phyloP scores from a whole-genome alignment of 2,888 invertebrate species.

The Drosophila subsilvestris region DNA sequence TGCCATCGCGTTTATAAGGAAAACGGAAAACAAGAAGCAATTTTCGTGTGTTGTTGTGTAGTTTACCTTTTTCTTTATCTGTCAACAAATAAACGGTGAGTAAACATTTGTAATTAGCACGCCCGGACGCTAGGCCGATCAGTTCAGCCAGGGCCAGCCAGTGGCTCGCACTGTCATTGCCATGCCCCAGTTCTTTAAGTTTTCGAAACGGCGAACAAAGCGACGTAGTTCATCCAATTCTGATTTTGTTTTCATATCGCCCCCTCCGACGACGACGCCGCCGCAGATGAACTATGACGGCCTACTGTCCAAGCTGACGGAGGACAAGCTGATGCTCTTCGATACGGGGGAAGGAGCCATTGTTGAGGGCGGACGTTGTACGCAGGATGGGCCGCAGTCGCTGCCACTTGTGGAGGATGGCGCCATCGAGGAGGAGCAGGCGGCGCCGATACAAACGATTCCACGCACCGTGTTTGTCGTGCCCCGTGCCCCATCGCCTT shows the following conservation, averaged over 20 bases:
- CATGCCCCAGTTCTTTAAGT: constrained; percentile 65
- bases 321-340: constrained; percentile 80
- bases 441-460: constrained; percentile 78
- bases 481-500: constrained; percentile 28
- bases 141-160: constrained; percentile 55
- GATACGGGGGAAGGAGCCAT: constrained; percentile 53
- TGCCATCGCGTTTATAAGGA: no score
- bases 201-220: constrained; percentile 64
- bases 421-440: constrained; percentile 79
- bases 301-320: constrained; percentile 82
- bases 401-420: constrained; percentile 60
- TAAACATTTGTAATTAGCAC: constrained; percentile 72
- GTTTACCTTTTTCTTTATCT: constrained; percentile 75
- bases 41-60: constrained; percentile 33
- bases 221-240: constrained; percentile 54
- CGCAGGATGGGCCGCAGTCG: constrained; percentile 31
- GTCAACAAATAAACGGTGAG: constrained; percentile 80
- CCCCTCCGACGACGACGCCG: constrained; percentile 20
- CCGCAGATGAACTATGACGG: constrained; percentile 84
- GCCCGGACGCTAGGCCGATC: constrained; percentile 42
- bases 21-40: constrained; percentile 35
- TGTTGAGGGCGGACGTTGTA: constrained; percentile 37
- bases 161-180: constrained; percentile 46
- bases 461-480: constrained; percentile 44
- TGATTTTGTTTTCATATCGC: constrained; percentile 38